These are phyloP conservation scores for Apamea sordens DNA, from an alignment of 2,888 invertebrate genomes.

Conservation along the genomic window DNA sequence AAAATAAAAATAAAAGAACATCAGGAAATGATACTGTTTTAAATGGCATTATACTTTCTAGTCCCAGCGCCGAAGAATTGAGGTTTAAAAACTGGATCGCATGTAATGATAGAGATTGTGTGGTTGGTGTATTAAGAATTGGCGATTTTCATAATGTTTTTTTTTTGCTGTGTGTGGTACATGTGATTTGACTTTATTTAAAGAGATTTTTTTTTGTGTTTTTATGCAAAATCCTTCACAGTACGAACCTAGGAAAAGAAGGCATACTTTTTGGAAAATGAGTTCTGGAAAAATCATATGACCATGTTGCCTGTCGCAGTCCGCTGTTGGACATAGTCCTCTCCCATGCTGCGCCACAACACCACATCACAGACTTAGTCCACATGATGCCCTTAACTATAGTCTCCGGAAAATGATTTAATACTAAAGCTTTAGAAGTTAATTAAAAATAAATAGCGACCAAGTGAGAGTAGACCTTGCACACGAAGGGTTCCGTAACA, in stretches of 20 bases:
- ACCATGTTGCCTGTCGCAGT: no score
- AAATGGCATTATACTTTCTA: slow-evolving; percentile 46
- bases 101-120: slow-evolving; percentile 23
- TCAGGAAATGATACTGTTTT: slow-evolving; percentile 45
- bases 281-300: neutral
- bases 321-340: no score
- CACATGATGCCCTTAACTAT: neutral
- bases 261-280: neutral
- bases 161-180: neutral
- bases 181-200: neutral
- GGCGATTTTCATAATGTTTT: neutral
- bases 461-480: no score
- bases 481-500: no score
- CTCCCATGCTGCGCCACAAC: no score
- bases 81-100: slow-evolving; percentile 41
- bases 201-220: neutral
- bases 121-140: neutral
- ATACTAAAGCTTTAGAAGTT: no score
- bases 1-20: slow-evolving; percentile 22
- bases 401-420: neutral
- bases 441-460: no score
- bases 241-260: neutral
- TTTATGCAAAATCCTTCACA: neutral
- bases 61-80: slow-evolving; percentile 21
- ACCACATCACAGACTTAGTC: no score